Base-by-base conservation (phyloP, 2,797 vertebrate species). In the Mallotus villosus region DNA sequence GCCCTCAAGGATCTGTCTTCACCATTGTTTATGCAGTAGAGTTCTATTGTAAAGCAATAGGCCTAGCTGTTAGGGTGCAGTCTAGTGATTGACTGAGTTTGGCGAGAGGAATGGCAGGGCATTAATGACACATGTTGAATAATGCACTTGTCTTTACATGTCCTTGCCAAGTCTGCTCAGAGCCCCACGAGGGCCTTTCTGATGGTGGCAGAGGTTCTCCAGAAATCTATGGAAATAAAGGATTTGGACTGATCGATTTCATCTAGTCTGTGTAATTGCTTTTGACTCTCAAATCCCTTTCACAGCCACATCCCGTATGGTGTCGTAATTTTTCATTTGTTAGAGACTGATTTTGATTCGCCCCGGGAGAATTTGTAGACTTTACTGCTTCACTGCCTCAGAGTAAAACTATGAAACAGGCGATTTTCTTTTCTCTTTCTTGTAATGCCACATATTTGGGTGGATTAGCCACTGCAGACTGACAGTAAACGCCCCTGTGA, bases 111-210 rank as follows among this genome's bases (percentile, higher is more conserved):
- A 77, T 82, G 77, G 82, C 74, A 63, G 63, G 63, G 71, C 83
- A 88, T 88, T 88, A 63, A 89, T 87, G 80, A 90, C 88, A 89
- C 80, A 87, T 86, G 87, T 84, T 81, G 81, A 82, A 84, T 86
- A 82, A 86, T 77, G 83, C 79, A 85, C 78, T 84, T 85, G 85
- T 89, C 86, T 80, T 63, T 77, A 79, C 81, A 80, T 78, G 66
- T 86, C 83, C 17, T 21, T 72, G 81, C 77, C 70, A 71, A 85
- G 74, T 84, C 85, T 78, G 75, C 81, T 84, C 85, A 82, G 81
- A 41, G 4, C 21, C 32, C 85, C 78, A 81, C 84, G 77, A 85
- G 68, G 63, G 70, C 75, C 82, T 34, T 75, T 74, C 77, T 74
- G 77, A 85, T 78, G 72, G 77, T 81, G 80, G 74, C 58, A 49